Conservation (phyloP, 2,888 invertebrate genomes). For the Tuberolachnus salignus region DNA sequence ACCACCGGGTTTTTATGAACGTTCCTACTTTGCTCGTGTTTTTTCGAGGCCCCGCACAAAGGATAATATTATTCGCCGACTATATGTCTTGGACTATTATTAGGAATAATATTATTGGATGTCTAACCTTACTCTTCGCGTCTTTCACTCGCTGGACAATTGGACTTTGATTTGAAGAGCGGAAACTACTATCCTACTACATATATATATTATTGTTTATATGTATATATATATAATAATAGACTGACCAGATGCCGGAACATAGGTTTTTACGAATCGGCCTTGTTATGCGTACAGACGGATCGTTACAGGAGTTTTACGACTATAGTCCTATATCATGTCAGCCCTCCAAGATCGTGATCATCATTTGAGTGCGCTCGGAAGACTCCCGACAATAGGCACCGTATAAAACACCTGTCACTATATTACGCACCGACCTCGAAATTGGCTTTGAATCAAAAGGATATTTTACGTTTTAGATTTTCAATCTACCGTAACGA, state of each 20-base stretch:
- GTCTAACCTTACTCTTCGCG: conserved; percentile 10
- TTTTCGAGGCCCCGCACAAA: conserved; percentile 30
- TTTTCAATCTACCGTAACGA: neutral
- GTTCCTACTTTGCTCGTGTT: neutral
- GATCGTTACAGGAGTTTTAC: neutral
- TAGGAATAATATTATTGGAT: neutral
- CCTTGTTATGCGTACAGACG: conserved; percentile 16
- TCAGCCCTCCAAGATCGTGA: conserved; percentile 47
- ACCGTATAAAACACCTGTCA: neutral
- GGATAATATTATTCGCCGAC: neutral
- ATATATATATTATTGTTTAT: too few species aligned
- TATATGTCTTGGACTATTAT: conserved; percentile 14
- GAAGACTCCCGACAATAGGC: conserved; percentile 21
- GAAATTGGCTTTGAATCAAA: conserved; percentile 16
- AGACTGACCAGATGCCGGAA: conserved; percentile 30
- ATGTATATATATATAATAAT: too few species aligned
- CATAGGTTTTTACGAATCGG: conserved; percentile 22
- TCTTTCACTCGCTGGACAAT: conserved; percentile 37
- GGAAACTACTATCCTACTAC: neutral
- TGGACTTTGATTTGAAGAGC: conserved; percentile 28
- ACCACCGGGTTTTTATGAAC: neutral
- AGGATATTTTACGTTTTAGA: neutral
- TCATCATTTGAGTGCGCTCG: conserved; percentile 18
- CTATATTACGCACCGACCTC: conserved; percentile 14
- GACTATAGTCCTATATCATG: neutral